Base-by-base conservation (phyloP, 1,140 invertebrate genomes). In the Odontomachus brunneus region DNA sequence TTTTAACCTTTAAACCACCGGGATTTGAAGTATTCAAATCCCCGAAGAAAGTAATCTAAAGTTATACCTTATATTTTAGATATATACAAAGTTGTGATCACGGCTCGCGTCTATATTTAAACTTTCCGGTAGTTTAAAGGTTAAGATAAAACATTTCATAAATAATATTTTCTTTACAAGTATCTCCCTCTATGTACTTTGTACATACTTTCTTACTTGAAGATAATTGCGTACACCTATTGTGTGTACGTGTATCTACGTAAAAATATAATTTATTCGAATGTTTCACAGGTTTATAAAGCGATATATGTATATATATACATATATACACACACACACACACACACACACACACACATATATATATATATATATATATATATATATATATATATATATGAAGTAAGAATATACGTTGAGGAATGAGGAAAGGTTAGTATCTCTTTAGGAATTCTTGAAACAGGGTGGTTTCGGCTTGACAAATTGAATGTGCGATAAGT, bases 401-500 rank as follows among this genome's bases (percentile, higher is more conserved):
- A 7, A 57, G 74, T 49, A 51, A 74, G 26, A 82, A 82, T 63
- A 83, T 75, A 76, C 29, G 12, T 15, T 60, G 12, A 62, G 14
- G 53, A 24, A 76, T 22, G 65, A 69, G 44, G 1, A 19, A 74
- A 71, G 57, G 66, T 88, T 59, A 51, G 55, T 66, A n/a, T 11
- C 66, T 26, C 62, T 72, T 44, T 53, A 81, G 9, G 49, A 51
- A 84, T 74, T 74, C 51, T 74, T 57, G 29, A 63, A 83, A 75
- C 81, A 72, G 81, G 15, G 66, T 57, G 38, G 55, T 84, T 38
- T 74, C 57, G 48, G 29, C 76, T 76, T 93, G 91, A 93, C 89
- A 92, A 93, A 93, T 93, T 92, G 93, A 90, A 92, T 72, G 90
- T 90, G 87, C 90, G 90, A 93, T 90, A 90, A 93, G 88, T 91